Conservation (phyloP, 2,797 vertebrate genomes). For the Danio tinwini region DNA sequence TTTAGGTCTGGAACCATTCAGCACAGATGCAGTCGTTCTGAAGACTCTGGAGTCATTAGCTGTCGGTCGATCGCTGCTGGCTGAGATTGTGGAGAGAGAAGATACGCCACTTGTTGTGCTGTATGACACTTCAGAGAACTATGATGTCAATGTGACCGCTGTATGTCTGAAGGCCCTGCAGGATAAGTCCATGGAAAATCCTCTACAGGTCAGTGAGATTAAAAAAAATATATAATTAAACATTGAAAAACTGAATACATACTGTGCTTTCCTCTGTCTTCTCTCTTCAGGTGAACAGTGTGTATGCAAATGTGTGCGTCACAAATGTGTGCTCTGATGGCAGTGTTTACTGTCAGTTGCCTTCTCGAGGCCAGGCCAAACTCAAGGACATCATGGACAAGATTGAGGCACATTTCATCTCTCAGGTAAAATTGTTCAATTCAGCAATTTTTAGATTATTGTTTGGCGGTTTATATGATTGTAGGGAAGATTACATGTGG, state of each 20-base stretch:
- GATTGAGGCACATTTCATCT: slow-evolving; percentile 82
- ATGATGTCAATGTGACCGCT: slow-evolving; percentile 91
- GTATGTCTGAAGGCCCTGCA: slow-evolving; percentile 84
- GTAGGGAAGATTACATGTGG: not conserved
- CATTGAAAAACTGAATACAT: not conserved
- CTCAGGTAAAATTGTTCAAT: slow-evolving; percentile 76
- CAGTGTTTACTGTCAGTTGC: slow-evolving; percentile 89
- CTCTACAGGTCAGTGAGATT: slow-evolving; percentile 75
- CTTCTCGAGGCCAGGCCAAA: slow-evolving; percentile 84
- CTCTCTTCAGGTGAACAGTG: slow-evolving; percentile 77
- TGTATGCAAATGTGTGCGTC: slow-evolving; percentile 83
- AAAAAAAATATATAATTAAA: not conserved
- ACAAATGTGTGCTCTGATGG: slow-evolving; percentile 89
- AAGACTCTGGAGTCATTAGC: slow-evolving; percentile 82
- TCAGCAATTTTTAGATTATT: not conserved
- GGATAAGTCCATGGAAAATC: slow-evolving; percentile 85
- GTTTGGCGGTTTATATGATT: not conserved
- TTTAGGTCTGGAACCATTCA: slow-evolving; percentile 87
- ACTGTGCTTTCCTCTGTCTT: not conserved
- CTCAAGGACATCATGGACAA: slow-evolving; percentile 83
- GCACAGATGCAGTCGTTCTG: slow-evolving; percentile 79
- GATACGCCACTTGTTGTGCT: slow-evolving; percentile 82
- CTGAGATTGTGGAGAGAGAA: slow-evolving; percentile 84
- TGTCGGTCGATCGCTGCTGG: slow-evolving; percentile 87
- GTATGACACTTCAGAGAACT: slow-evolving; percentile 92